Evolutionary conservation across 2,113 vertebrate species (phyloP).

Genomic region (Scolopax mira): DNA sequence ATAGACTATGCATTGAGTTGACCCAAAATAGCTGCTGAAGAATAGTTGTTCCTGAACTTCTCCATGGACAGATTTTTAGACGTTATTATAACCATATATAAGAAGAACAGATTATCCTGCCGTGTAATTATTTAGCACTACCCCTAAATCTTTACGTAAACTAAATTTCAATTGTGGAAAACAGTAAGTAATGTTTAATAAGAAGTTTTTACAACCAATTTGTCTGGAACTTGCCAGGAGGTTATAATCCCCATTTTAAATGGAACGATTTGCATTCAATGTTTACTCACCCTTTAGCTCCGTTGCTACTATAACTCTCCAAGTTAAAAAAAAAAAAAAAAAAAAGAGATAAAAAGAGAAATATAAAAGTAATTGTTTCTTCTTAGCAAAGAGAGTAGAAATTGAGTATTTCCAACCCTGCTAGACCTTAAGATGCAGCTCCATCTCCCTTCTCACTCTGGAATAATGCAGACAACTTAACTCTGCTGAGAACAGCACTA

Average conservation of each 20-base stretch:
- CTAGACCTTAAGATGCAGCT: not conserved
- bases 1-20: constrained; percentile 46
- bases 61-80: not conserved
- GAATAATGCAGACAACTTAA: not conserved
- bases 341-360: not conserved
- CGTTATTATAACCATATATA: not conserved
- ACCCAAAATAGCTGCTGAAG: constrained; percentile 57
- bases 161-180: not conserved
- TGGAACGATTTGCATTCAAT: not conserved
- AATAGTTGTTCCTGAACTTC: constrained; percentile 19
- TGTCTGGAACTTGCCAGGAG: not conserved
- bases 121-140: not conserved
- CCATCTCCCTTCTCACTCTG: not conserved
- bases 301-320: not conserved
- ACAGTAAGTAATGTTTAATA: not conserved
- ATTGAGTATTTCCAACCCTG: not conserved
- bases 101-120: constrained; percentile 9
- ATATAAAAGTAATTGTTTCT: not conserved
- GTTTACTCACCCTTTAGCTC: not conserved
- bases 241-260: not conserved
- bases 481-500: not conserved
- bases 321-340: not conserved
- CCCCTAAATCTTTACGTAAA: not conserved
- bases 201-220: not conserved
- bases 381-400: not conserved